Conservation (phyloP, 2,797 vertebrate species). For the Mormyrops boulengeri region DNA sequence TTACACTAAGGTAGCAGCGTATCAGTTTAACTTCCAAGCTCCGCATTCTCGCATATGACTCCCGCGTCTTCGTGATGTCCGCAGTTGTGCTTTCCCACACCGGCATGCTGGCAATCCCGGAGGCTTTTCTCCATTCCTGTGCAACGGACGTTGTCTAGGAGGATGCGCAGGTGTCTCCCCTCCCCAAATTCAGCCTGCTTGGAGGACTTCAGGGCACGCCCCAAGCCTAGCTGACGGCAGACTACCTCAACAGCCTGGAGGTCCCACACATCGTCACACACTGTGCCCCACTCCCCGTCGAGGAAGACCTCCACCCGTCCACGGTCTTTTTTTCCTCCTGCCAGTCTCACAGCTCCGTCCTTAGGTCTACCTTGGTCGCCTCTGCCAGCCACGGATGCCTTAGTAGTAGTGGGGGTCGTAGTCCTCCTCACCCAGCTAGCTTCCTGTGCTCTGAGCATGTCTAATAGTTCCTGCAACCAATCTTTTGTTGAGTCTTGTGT, state of each 20-base stretch:
- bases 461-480: constrained; percentile 57
- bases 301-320: constrained; percentile 80
- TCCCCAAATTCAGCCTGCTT: constrained; percentile 82
- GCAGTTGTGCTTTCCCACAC: constrained; percentile 75
- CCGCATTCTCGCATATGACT: constrained; percentile 66
- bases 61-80: constrained; percentile 81
- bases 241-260: constrained; percentile 66
- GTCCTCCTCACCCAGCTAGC: background rate
- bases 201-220: constrained; percentile 58
- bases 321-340: constrained; percentile 48
- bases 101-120: constrained; percentile 72
- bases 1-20: background rate
- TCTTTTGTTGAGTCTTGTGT: constrained; percentile 31
- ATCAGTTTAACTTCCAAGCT: background rate
- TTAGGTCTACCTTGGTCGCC: constrained; percentile 24
- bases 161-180: constrained; percentile 65
- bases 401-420: constrained; percentile 27
- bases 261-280: constrained; percentile 84
- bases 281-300: constrained; percentile 75
- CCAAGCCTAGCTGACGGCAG: constrained; percentile 82
- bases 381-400: constrained; percentile 35
- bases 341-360: constrained; percentile 68
- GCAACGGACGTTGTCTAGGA: constrained; percentile 82
- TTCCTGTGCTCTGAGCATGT: constrained; percentile 28
- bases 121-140: constrained; percentile 68